Conservation (phyloP, 2,888 invertebrate species). For the Psylliodes chrysocephalus region DNA sequence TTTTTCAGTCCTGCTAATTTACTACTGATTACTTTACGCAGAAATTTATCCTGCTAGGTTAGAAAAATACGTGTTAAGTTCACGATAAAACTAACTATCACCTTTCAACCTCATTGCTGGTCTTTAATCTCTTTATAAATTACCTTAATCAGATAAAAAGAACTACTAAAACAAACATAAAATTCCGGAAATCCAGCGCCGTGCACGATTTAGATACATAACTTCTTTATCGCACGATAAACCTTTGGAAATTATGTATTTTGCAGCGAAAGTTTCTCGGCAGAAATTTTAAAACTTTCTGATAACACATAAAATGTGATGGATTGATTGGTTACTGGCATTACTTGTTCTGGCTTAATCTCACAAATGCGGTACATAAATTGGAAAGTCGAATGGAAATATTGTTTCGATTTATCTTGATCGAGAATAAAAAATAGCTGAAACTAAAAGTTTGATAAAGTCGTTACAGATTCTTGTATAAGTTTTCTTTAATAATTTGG, state of each 20-base stretch:
- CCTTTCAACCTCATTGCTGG: too few relatives aligned
- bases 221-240: conserved; percentile 41
- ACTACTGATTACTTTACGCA: too few relatives aligned
- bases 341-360: conserved; percentile 58
- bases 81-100: too few relatives aligned
- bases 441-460: too few relatives aligned
- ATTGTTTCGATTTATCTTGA: conserved; percentile 7
- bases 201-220: conserved; percentile 13
- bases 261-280: conserved; percentile 45
- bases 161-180: background rate
- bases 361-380: conserved; percentile 61
- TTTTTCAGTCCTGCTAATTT: too few relatives aligned
- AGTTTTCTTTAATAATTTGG: too few relatives aligned
- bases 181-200: background rate
- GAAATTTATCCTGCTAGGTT: too few relatives aligned
- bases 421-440: background rate
- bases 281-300: conserved; percentile 50
- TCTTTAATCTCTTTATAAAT: too few relatives aligned
- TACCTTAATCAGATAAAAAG: conserved; percentile 4
- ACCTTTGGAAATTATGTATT: conserved; percentile 50
- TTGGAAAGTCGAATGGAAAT: conserved; percentile 38
- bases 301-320: conserved; percentile 59
- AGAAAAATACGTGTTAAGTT: too few relatives aligned
- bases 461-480: too few relatives aligned
- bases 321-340: conserved; percentile 57